Conservation (phyloP, 37 sponge, comb jelly and placozoan genomes). For the Cliona cf. orientalis region DNA sequence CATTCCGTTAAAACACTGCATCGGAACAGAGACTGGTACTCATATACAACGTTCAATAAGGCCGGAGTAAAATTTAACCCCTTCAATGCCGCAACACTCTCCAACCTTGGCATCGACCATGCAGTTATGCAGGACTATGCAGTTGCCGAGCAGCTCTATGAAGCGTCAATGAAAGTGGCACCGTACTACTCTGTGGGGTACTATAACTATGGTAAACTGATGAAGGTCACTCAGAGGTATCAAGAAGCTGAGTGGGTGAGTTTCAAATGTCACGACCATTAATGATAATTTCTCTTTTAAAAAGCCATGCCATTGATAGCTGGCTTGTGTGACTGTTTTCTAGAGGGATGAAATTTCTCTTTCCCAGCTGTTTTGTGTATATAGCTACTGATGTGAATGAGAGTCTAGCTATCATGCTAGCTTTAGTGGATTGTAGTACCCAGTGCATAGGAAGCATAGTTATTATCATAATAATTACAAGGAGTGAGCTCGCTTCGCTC, state of each 20-base stretch:
- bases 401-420: too few relatives aligned
- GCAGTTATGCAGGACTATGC: constrained; percentile 49
- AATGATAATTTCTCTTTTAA: too few relatives aligned
- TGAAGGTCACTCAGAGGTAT: constrained; percentile 60
- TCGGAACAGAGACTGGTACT: constrained; percentile 79
- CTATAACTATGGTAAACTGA: constrained; percentile 81
- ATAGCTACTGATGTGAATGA: too few relatives aligned
- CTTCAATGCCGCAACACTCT: constrained; percentile 48
- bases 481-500: too few relatives aligned
- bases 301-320: too few relatives aligned
- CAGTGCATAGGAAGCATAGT: too few relatives aligned
- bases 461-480: too few relatives aligned
- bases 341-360: too few relatives aligned
- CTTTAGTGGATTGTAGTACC: too few relatives aligned
- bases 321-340: too few relatives aligned
- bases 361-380: too few relatives aligned
- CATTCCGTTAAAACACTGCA: constrained; percentile 67
- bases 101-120: constrained; percentile 85
- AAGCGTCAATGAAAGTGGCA: constrained; percentile 41
- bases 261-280: too few relatives aligned
- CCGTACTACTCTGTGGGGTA: constrained; percentile 70
- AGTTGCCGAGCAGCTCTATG: constrained; percentile 72
- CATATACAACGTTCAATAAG: constrained; percentile 66
- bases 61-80: constrained; percentile 76
- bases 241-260: constrained; percentile 77